Evolutionary conservation across 2,888 invertebrate species (phyloP), one percentile per base, ranked within the genome.

Genomic region (Cremastinae sp.): DNA sequence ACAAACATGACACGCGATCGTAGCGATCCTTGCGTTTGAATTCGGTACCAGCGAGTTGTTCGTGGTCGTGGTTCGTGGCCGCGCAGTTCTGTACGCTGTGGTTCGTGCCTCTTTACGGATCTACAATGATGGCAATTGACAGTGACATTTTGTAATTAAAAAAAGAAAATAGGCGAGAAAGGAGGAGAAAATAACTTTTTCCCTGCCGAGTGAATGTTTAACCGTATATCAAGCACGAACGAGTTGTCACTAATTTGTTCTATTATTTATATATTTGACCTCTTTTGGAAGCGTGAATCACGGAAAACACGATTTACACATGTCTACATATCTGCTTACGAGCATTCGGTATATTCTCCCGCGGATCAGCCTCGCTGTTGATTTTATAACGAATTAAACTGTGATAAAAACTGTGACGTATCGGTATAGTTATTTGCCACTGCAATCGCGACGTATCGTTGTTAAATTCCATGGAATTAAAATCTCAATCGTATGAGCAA

Each of bases 261-360:
- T 65, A 58, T 68, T 58, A 64, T 58, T 61, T 62, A 43, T 39
- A 64, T 28, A 69, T 75, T 28, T 70, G 74, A 74, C 69, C 70
- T 75, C 70, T 70, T 70, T 65, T 45, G 45, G 35, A 37, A 43
- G 61, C 37, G 70, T 70, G 70, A 70, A 70, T 70, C 70, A 70
- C 59, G 68, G 59, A 47, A 10, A 61, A 55, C 37, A 45, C 10
- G 56, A 53, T 65, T 55, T n/a, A 61, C 70, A 70, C 70, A 75
- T 75, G 70, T 75, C 70, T 53, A 66, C 65, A 64, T 75, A 75
- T 75, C 75, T 70, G 53, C 58, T 59, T 61, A 69, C 47, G 59
- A 70, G 39, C 41, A 61, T 61, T 75, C 41, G 59, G 59, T 70
- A 62, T 35, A 75, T 70, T 70, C 70, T 75, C 70, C 58, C 75